Conservation (phyloP, 2,888 invertebrate species). For the Brachylomia viminalis region DNA sequence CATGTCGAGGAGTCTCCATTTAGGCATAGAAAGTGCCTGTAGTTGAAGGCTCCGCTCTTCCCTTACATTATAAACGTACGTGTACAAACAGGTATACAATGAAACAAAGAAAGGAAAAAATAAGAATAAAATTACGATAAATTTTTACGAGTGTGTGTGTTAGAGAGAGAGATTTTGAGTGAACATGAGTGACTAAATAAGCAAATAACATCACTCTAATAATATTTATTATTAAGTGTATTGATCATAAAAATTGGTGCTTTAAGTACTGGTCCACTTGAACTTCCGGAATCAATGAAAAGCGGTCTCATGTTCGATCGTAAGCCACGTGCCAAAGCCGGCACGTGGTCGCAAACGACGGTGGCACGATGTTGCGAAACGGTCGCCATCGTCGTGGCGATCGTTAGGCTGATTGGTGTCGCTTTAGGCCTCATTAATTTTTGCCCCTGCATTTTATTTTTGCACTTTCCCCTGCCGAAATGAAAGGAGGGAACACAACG, state of each 20-base stretch:
- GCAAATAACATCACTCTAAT: no score
- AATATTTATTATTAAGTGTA: no score
- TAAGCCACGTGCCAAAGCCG: slow-evolving; percentile 15
- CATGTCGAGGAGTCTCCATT: no score
- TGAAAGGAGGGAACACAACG: slow-evolving; percentile 20
- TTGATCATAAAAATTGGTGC: slow-evolving; percentile 3
- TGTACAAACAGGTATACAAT: no score
- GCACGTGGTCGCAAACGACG: slow-evolving; percentile 42
- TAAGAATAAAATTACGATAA: no score
- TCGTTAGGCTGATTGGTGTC: slow-evolving; percentile 64
- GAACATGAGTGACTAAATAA: no score
- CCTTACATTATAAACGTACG: no score
- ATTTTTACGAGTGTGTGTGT: no score
- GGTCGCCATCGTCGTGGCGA: slow-evolving; percentile 17
- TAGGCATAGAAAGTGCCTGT: no score
- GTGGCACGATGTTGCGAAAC: slow-evolving; percentile 40
- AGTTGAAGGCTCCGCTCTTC: no score
- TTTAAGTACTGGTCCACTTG: neutral
- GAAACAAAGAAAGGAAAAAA: no score
- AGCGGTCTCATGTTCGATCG: slow-evolving; percentile 24
- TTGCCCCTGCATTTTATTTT: slow-evolving; percentile 58
- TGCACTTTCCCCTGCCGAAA: slow-evolving; percentile 36
- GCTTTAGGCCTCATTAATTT: slow-evolving; percentile 62
- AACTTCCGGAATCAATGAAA: neutral
- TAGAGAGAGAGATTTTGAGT: no score